Base-by-base conservation (phyloP, 2,113 vertebrate species). In the Pleuronectes platessa region DNA sequence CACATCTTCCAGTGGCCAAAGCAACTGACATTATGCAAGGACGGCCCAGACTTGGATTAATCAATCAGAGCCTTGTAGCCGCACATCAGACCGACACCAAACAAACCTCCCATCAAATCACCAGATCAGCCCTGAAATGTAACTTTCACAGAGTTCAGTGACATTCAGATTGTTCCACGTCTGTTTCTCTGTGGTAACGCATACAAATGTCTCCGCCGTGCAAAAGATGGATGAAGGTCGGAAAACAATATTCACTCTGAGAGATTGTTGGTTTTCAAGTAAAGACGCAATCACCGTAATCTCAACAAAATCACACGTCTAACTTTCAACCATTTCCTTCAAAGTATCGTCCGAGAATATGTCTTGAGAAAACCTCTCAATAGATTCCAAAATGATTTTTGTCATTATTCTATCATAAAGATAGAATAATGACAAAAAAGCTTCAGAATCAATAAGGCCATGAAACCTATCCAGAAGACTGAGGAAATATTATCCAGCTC, bases 101-200 rank as follows among this genome's bases (percentile, higher is more conserved):
- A 81, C 70, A 84, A 74, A 66, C 58, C 61, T 79, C 53, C 70
- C 68, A 71, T 79, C 71, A 70, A 26, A 64, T 56, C 54, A 12
- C 7, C 4, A 63, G 74, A 82, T 81, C 81, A 85, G 76, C 59
- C 78, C 68, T 37, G 40, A 55, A 69, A 71, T 76, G 84, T 76
- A 74, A 86, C 81, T 74, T 61, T 42, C 24, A 12, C 65, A 67
- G 42, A 76, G 65, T 82, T 84, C 61, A 56, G n/a, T 18, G 20
- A 42, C 67, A 54, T 74, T 78, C 21, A 54, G 59, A 47, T 78
- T 21, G 27, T 79, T 66, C 27, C 45, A 53, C 17, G 26, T 70
- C 85, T 23, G 26, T 67, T 65, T 66, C 9, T 17, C 14, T 54
- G 26, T 45, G 73, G 56, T 70, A 75, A 81, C 75, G 76, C 71